Evolutionary conservation across 2,113 vertebrate genomes (phyloP).

Genomic region (Gasterosteus aculeatus): DNA sequence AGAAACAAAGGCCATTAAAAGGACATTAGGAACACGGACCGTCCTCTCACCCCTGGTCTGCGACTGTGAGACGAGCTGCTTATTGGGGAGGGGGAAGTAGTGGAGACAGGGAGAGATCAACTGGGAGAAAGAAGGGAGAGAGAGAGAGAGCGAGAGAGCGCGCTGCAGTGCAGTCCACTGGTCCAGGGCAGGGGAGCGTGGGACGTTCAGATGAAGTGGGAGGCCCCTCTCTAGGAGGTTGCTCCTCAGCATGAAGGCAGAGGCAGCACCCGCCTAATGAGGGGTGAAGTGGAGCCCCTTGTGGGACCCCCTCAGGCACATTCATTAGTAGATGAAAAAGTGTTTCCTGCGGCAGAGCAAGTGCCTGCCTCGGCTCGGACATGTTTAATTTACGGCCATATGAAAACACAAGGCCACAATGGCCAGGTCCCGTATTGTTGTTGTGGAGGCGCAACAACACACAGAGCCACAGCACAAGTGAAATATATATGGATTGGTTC

Average conservation of each 20-base stretch:
- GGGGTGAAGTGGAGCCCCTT: constrained; percentile 81
- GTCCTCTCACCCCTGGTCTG: constrained; percentile 56
- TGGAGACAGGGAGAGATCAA: constrained; percentile 15
- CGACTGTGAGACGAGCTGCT: constrained; percentile 33
- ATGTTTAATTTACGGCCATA: constrained; percentile 79
- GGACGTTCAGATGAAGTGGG: constrained; percentile 69
- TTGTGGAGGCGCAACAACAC: constrained; percentile 51
- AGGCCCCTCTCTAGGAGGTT: constrained; percentile 73
- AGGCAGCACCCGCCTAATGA: constrained; percentile 80
- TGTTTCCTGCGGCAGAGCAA: constrained; percentile 77
- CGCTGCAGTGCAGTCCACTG: constrained; percentile 49
- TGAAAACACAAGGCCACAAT: constrained; percentile 64
- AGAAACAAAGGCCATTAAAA: constrained; percentile 75
- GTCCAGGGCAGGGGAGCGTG: constrained; percentile 65
- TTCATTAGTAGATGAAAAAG: constrained; percentile 86
- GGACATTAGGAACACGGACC: constrained; percentile 66
- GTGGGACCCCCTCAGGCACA: constrained; percentile 82
- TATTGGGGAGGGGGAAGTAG: constrained; percentile 24
- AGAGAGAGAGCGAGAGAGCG: background rate
- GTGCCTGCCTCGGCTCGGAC: constrained; percentile 71
- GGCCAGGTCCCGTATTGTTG: constrained; percentile 53
- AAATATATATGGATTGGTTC: constrained; percentile 3
- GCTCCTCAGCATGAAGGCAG: constrained; percentile 76
- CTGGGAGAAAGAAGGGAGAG: background rate
- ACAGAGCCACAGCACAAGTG: constrained; percentile 18